Percentiles rank a stretch among this genome's conserved stretches.
Evolutionary conservation across 2,888 invertebrate species (phyloP).

Genomic region (Lasiommata megera): DNA sequence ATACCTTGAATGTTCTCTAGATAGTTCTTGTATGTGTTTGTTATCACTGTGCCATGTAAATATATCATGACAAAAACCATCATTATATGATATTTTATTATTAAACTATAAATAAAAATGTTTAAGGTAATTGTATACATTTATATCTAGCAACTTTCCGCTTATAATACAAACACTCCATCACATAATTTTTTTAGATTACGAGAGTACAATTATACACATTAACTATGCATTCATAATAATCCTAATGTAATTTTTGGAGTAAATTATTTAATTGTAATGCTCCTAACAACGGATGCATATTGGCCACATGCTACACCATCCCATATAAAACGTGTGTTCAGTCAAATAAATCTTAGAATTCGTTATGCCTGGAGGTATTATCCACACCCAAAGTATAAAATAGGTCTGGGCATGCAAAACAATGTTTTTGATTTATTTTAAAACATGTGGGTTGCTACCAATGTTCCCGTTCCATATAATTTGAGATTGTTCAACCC

Average conservation of each 20-base stretch:
- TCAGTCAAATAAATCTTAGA: neutral
- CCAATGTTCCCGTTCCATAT: neutral
- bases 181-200: slow-evolving; percentile 58
- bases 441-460: neutral
- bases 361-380: too few relatives aligned
- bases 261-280: slow-evolving; percentile 55
- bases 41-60: neutral
- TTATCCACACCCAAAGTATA: too few relatives aligned
- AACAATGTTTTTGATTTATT: too few relatives aligned
- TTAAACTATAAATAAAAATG: slow-evolving; percentile 34
- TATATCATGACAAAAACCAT: neutral
- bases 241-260: slow-evolving; percentile 68
- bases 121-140: slow-evolving; percentile 65
- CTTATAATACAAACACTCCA: slow-evolving; percentile 50
- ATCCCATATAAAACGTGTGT: neutral
- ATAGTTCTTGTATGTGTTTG: neutral
- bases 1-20: neutral
- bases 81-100: slow-evolving; percentile 9
- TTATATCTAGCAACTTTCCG: slow-evolving; percentile 44
- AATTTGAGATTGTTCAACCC: slow-evolving; percentile 58
- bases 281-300: slow-evolving; percentile 43
- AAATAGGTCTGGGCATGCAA: too few relatives aligned
- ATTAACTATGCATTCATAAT: slow-evolving; percentile 62
- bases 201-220: slow-evolving; percentile 63
- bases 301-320: neutral